Conservation (phyloP, 2,888 invertebrate species). For the Drosophila nigritarsus region DNA sequence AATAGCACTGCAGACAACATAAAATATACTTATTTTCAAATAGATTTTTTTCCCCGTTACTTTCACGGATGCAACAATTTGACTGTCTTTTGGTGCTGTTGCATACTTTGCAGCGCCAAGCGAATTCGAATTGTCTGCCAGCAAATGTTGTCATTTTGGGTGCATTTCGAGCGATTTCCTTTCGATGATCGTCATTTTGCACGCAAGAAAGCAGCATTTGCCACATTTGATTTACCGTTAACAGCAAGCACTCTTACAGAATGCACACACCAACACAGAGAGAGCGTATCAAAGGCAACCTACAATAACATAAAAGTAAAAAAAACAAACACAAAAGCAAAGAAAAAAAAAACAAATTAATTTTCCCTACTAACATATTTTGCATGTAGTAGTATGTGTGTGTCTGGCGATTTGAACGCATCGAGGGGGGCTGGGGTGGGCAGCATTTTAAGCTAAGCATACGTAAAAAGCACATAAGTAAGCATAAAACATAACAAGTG, state of each 20-base stretch:
- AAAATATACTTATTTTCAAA: conserved; percentile 25
- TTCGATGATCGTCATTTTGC: conserved; percentile 16
- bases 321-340: not conserved
- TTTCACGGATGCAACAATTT: conserved; percentile 46
- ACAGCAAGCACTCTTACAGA: conserved; percentile 32
- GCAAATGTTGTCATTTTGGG: conserved; percentile 42
- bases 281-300: conserved; percentile 35
- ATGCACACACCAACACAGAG: conserved; percentile 15
- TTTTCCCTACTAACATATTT: conserved; percentile 34
- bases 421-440: conserved; percentile 14
- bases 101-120: conserved; percentile 58
- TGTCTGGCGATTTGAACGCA: conserved; percentile 41
- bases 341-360: conserved; percentile 23
- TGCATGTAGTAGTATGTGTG: conserved; percentile 48
- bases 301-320: conserved; percentile 16
- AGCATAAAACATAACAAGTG: conserved; percentile 41
- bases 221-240: conserved; percentile 28
- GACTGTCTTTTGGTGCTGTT: conserved; percentile 63
- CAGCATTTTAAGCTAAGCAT: conserved; percentile 54
- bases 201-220: conserved; percentile 46
- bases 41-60: conserved; percentile 15
- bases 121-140: conserved; percentile 60
- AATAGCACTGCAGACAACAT: conserved; percentile 31
- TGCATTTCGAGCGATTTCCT: conserved; percentile 4
- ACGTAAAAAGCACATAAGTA: conserved; percentile 58